Evolutionary conservation across 2,113 vertebrate species (phyloP).

Genomic region (Sander vitreus): DNA sequence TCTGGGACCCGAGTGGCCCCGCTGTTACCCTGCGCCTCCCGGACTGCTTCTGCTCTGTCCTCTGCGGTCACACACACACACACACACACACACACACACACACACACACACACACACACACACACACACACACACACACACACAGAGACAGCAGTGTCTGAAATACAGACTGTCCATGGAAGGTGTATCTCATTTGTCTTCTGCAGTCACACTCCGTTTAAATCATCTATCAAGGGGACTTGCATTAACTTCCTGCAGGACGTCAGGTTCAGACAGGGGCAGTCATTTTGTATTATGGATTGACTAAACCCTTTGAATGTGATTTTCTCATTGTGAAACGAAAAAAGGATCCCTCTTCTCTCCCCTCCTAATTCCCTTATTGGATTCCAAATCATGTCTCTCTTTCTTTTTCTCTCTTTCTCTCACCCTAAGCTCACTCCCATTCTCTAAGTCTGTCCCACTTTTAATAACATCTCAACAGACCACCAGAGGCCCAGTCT

Average conservation of each 20-base stretch:
- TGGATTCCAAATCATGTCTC: constrained; percentile 61
- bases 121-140: not conserved
- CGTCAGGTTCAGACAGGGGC: constrained; percentile 39
- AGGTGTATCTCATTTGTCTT: constrained; percentile 43
- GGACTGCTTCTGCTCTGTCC: constrained; percentile 24
- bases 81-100: not conserved
- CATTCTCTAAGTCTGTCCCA: constrained; percentile 48
- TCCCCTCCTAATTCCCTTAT: constrained; percentile 45
- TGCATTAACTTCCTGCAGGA: constrained; percentile 40
- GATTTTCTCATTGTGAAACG: constrained; percentile 50
- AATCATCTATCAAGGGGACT: constrained; percentile 49
- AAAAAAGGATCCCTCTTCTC: constrained; percentile 34
- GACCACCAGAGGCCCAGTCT: constrained; percentile 69
- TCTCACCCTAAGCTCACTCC: constrained; percentile 19
- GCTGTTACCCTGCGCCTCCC: constrained; percentile 54
- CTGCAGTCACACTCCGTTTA: constrained; percentile 4
- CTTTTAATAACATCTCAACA: constrained; percentile 77
- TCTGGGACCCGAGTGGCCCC: constrained; percentile 65
- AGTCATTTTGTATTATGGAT: constrained; percentile 35
- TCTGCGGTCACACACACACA: not conserved
- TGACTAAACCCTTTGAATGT: constrained; percentile 8
- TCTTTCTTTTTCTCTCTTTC: constrained; percentile 19
- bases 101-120: too few relatives aligned
- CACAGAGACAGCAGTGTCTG: constrained; percentile 25
- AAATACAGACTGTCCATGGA: constrained; percentile 32